phyloP scores from a whole-genome alignment of 2,888 invertebrate genomes.

The Ochlodes sylvanus region DNA sequence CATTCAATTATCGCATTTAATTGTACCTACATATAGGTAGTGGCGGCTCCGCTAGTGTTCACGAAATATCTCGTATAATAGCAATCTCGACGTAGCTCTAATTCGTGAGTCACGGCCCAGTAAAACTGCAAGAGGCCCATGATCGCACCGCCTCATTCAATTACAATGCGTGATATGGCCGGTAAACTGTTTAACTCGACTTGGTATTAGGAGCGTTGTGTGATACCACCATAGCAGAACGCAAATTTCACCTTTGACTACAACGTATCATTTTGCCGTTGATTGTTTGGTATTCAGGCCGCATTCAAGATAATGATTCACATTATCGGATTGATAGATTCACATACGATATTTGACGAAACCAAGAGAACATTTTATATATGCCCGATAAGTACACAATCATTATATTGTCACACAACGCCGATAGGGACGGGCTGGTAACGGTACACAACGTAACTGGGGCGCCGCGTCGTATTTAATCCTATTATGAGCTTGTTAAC shows the following conservation, averaged over 20 bases:
- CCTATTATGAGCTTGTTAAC: conserved; percentile 82
- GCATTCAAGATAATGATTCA: conserved; percentile 43
- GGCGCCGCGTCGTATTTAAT: conserved; percentile 75
- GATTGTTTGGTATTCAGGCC: conserved; percentile 33
- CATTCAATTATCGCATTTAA: conserved; percentile 67
- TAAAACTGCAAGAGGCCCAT: conserved; percentile 75
- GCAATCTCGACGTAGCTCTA: conserved; percentile 78
- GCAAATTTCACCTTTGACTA: conserved; percentile 65
- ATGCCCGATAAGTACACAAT: conserved; percentile 69
- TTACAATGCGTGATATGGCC: conserved; percentile 75
- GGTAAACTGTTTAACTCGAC: conserved; percentile 61
- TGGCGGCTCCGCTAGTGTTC: conserved; percentile 62
- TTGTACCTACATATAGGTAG: conserved; percentile 54
- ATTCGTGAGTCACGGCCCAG: conserved; percentile 83
- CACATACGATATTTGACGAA: conserved; percentile 57
- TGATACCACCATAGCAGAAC: conserved; percentile 50
- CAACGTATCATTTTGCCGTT: conserved; percentile 30
- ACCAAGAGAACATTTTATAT: conserved; percentile 55
- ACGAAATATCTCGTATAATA: conserved; percentile 78
- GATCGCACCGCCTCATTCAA: conserved; percentile 73
- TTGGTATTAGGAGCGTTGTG: conserved; percentile 62
- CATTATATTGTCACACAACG: conserved; percentile 76
- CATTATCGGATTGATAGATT: conserved; percentile 59
- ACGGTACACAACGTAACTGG: conserved; percentile 72
- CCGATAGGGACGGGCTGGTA: conserved; percentile 71